phyloP scores from a whole-genome alignment of 2,113 vertebrate genomes.

The Etheostoma spectabile region DNA sequence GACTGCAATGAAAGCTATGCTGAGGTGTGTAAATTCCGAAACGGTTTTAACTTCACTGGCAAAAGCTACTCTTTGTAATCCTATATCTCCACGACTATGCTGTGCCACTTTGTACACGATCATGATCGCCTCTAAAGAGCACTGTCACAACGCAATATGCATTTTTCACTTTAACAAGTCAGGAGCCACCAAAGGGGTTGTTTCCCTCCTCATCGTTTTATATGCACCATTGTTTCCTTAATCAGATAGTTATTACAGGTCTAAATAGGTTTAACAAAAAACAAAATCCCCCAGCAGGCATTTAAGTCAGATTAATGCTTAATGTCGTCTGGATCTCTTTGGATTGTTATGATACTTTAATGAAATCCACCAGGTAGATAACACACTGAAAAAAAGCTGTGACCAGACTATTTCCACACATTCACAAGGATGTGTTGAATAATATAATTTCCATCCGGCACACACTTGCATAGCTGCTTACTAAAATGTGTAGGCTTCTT shows the following conservation, averaged over 20 bases:
- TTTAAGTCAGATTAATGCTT: not conserved
- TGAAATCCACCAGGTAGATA: not conserved
- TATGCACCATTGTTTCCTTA: not conserved
- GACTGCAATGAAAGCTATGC: no score
- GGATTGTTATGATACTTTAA: constrained; percentile 16
- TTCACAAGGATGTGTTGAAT: not conserved
- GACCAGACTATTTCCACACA: not conserved
- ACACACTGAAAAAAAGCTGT: no score
- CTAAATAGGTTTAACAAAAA: not conserved
- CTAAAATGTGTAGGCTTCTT: not conserved
- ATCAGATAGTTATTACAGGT: not conserved
- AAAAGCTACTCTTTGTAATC: no score
- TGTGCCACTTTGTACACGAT: no score
- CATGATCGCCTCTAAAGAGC: not conserved
- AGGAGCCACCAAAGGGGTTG: not conserved
- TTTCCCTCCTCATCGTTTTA: not conserved
- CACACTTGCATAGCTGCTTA: not conserved
- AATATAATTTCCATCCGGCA: not conserved
- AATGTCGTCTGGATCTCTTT: not conserved
- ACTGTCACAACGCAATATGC: not conserved
- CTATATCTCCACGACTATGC: no score
- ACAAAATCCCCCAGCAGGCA: not conserved
- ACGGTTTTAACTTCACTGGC: no score
- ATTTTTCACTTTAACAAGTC: not conserved
- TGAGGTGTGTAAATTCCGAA: no score